These are phyloP conservation scores for Calypte anna DNA, from an alignment of 2,113 vertebrate species.

Conservation along the genomic window DNA sequence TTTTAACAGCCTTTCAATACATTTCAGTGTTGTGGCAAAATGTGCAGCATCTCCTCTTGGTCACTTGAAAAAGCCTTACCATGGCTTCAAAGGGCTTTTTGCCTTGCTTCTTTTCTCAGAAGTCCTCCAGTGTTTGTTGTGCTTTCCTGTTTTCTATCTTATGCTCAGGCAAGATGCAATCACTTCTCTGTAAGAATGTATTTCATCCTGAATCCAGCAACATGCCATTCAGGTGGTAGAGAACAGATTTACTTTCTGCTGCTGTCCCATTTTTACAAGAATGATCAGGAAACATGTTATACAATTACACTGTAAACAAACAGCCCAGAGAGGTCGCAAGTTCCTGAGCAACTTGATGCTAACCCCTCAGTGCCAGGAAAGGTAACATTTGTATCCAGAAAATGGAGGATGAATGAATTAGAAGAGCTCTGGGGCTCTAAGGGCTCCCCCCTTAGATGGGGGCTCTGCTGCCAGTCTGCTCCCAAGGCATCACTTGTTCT, in stretches of 20 bases:
- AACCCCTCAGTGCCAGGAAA: neutral
- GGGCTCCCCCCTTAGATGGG: too few relatives aligned
- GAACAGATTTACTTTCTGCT: neutral
- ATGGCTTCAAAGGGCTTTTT: neutral
- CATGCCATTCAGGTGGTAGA: neutral
- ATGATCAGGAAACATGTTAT: neutral
- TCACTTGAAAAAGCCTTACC: neutral
- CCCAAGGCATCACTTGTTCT: neutral
- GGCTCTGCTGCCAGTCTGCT: neutral
- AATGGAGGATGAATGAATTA: neutral
- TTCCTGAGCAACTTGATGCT: neutral
- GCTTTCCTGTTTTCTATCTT: neutral
- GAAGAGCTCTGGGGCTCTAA: too few relatives aligned
- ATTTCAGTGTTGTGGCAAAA: neutral
- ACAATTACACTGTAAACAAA: neutral
- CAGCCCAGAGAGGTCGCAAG: neutral
- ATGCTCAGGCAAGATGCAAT: neutral
- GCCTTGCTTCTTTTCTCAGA: neutral
- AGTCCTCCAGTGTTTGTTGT: neutral
- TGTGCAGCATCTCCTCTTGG: neutral
- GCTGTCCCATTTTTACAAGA: neutral
- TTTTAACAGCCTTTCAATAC: constrained; percentile 7
- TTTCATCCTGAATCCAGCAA: neutral
- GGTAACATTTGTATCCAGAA: neutral
- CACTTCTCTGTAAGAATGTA: neutral